Evolutionary conservation across 2,888 invertebrate species (phyloP), one percentile per base, ranked within the genome.

Genomic region (Apocheima hispidaria): DNA sequence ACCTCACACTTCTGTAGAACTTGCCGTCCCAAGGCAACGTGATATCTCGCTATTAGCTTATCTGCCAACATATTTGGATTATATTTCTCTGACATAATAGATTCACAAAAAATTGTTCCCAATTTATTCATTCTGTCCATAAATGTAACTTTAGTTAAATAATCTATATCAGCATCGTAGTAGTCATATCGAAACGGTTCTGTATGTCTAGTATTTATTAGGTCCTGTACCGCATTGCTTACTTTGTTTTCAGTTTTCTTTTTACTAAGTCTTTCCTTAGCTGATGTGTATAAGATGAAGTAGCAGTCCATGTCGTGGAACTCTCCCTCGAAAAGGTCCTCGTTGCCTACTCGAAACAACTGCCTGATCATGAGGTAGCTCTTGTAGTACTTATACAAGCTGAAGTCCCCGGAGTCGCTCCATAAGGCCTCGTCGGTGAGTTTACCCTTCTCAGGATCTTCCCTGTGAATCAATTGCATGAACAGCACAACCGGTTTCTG

Each of bases 391-490:
- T 74, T 78, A 0, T 59, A 54, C 20, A 80, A 67, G 40, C 76
- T 69, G 49, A 74, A 75, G 40, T 74, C 71, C 18, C 75, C 74
- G 4, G 63, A 58, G 10, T 54, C 55, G 43, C 68, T 72, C 21
- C 66, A 62, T 4, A 81, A 60, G 53, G 75, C 73, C 33, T 70
- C 57, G 12, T 73, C 71, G 9, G 73, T 72, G 16, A 80, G 66
- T 60, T 63, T 73, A 4, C 70, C 69, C 33, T 74, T 77, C n/a
- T 75, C 70, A 2, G 68, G 63, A 41, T 78, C 68, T 60, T 78
- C 76, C 58, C 69, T 68, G 28, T 81, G 81, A 53, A 80, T 80
- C 1, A 78, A 75, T 72, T 81, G 81, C 7, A 75, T 64, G 36
- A 78, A 79, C 40, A 78, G 64, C n/a, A 74, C 53, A 14, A 75